Percentiles rank a stretch among this genome's conserved stretches.
phyloP scores from a whole-genome alignment of 2,797 vertebrate genomes.

The Monodelphis domestica region DNA sequence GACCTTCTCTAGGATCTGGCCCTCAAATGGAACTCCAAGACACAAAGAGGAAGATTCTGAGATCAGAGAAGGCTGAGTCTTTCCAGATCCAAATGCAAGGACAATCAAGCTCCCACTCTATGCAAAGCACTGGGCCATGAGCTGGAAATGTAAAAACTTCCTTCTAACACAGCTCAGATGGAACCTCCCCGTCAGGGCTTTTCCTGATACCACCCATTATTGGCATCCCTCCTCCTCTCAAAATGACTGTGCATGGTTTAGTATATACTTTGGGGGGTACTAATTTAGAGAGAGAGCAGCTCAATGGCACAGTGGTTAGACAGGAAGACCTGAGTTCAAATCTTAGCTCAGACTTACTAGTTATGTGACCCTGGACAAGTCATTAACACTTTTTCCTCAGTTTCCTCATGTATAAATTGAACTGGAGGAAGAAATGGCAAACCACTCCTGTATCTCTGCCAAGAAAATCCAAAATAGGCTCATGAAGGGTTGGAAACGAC shows the following conservation, averaged over 20 bases:
- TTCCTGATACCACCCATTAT: not conserved
- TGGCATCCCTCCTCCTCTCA: not conserved
- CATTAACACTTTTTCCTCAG: not conserved
- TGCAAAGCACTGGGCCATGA: not conserved
- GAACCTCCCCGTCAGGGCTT: not conserved
- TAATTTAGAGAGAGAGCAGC: not conserved
- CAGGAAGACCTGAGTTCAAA: not conserved
- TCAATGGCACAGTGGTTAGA: not conserved
- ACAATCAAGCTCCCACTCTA: not conserved
- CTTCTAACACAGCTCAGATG: not conserved
- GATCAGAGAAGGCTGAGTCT: not conserved
- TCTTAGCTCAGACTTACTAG: not conserved
- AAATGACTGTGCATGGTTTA: too few relatives aligned
- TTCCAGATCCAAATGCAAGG: not conserved
- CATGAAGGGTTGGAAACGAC: not conserved
- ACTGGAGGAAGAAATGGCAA: not conserved
- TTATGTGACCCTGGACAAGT: not conserved
- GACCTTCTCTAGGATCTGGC: slow-evolving; percentile 9
- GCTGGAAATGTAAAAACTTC: not conserved
- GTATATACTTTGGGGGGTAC: not conserved
- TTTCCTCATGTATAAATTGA: not conserved
- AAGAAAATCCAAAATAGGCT: not conserved
- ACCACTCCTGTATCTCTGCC: not conserved
- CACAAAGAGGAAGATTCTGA: not conserved
- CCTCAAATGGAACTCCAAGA: not conserved